A percentile compares a stretch with the other conserved stretches of the same genome.
phyloP scores from a whole-genome alignment of 1,140 invertebrate species.

The Drosophila setifemur region DNA sequence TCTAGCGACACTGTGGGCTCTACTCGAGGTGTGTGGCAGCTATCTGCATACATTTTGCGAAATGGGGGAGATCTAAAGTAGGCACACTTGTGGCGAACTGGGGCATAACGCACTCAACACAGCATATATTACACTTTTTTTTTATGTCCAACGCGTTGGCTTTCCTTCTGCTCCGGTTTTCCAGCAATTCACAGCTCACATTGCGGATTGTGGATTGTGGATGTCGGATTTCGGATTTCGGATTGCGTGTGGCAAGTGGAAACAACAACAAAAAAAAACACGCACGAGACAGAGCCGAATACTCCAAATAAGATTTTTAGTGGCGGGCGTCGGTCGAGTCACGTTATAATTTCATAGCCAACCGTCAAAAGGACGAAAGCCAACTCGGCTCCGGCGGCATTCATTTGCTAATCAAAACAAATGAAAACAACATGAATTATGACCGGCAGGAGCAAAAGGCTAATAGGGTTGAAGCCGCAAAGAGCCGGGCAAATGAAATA shows the following conservation, averaged over 20 bases:
- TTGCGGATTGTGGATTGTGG: slow-evolving; percentile 14
- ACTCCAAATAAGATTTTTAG: slow-evolving; percentile 66
- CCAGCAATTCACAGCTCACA: slow-evolving; percentile 54
- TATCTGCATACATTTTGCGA: slow-evolving; percentile 49
- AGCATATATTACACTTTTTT: slow-evolving; percentile 80
- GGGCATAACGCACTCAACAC: slow-evolving; percentile 76
- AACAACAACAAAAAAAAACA: slow-evolving; percentile 69
- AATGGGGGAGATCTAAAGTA: slow-evolving; percentile 47
- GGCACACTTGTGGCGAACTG: slow-evolving; percentile 60
- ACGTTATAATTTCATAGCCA: slow-evolving; percentile 68
- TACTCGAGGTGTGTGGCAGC: background rate
- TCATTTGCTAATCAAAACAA: slow-evolving; percentile 80
- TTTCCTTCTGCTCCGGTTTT: background rate
- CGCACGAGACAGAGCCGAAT: slow-evolving; percentile 54
- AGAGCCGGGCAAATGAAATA: slow-evolving; percentile 56
- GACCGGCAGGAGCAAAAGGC: slow-evolving; percentile 40
- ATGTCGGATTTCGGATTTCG: slow-evolving; percentile 7
- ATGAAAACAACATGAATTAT: slow-evolving; percentile 79
- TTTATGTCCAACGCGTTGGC: slow-evolving; percentile 31
- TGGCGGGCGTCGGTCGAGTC: slow-evolving; percentile 53
- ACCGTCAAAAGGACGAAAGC: background rate
- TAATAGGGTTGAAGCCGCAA: slow-evolving; percentile 76
- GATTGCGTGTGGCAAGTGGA: slow-evolving; percentile 68
- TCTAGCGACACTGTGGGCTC: too few species aligned
- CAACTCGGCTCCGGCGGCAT: slow-evolving; percentile 32